Percentiles rank a stretch among this genome's conserved stretches.
phyloP scores from a whole-genome alignment of 1,140 invertebrate species.

The Aporrectodea caliginosa region DNA sequence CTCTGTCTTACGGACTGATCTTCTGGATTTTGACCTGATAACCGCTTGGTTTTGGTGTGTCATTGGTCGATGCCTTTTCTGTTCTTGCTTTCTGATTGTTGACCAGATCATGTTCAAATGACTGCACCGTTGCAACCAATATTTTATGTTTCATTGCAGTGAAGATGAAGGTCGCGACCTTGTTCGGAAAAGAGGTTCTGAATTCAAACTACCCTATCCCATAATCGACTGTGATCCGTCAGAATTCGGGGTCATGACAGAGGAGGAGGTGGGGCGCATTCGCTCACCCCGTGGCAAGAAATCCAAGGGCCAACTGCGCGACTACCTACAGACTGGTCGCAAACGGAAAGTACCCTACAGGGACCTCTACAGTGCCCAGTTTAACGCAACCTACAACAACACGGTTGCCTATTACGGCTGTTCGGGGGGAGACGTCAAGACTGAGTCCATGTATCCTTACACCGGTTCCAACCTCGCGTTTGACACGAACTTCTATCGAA shows the following conservation, averaged over 20 bases:
- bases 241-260: slow-evolving; percentile 55
- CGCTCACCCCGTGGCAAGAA: slow-evolving; percentile 61
- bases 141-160: no score
- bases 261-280: slow-evolving; percentile 20
- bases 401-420: slow-evolving; percentile 46
- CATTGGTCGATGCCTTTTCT: no score
- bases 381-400: slow-evolving; percentile 45
- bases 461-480: slow-evolving; percentile 43
- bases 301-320: slow-evolving; percentile 86
- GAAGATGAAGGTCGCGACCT: slow-evolving; percentile 96
- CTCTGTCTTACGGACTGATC: no score
- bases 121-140: no score
- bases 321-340: slow-evolving; percentile 85
- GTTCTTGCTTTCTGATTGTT: no score
- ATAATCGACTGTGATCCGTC: slow-evolving; percentile 61
- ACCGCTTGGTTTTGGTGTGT: no score
- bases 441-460: slow-evolving; percentile 49
- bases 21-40: no score
- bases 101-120: no score
- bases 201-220: slow-evolving; percentile 95
- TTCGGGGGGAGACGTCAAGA: slow-evolving; percentile 45
- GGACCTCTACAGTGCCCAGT: slow-evolving; percentile 56
- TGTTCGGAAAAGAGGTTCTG: slow-evolving; percentile 93
- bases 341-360: slow-evolving; percentile 67
- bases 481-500: slow-evolving; percentile 47